Conservation (phyloP, 2,888 invertebrate genomes). For the Epistrophella euchroma region DNA sequence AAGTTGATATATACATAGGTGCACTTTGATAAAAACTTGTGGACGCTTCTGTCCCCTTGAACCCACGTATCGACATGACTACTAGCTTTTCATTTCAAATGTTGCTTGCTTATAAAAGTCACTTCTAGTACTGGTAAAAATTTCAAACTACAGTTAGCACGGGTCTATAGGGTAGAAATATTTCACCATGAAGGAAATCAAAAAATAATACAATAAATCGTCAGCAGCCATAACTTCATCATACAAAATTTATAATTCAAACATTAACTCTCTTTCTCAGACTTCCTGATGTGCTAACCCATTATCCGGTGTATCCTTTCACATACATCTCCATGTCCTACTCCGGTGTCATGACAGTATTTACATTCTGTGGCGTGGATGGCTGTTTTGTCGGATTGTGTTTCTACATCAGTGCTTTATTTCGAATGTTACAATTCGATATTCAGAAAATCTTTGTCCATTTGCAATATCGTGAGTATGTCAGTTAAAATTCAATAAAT, state of each 20-base stretch:
- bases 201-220: neutral
- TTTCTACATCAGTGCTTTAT: constrained; percentile 80
- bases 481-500: constrained; percentile 24
- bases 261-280: constrained; percentile 71
- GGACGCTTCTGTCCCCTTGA: too few species aligned
- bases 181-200: neutral
- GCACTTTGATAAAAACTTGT: too few species aligned
- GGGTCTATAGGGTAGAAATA: too few species aligned
- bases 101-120: too few species aligned
- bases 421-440: constrained; percentile 80
- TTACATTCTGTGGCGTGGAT: constrained; percentile 81
- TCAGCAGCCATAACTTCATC: neutral
- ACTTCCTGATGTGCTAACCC: constrained; percentile 78
- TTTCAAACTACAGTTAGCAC: too few species aligned
- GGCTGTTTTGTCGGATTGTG: constrained; percentile 81
- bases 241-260: neutral
- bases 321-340: constrained; percentile 79
- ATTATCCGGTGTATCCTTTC: constrained; percentile 79
- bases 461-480: constrained; percentile 78
- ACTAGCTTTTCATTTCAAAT: too few species aligned
- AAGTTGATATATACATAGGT: too few species aligned
- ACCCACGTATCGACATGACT: too few species aligned
- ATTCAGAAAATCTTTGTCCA: constrained; percentile 78
- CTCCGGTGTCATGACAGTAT: constrained; percentile 80
- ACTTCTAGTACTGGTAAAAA: too few species aligned